phyloP scores from a whole-genome alignment of 2,888 invertebrate genomes.

The Coenonympha arcania region DNA sequence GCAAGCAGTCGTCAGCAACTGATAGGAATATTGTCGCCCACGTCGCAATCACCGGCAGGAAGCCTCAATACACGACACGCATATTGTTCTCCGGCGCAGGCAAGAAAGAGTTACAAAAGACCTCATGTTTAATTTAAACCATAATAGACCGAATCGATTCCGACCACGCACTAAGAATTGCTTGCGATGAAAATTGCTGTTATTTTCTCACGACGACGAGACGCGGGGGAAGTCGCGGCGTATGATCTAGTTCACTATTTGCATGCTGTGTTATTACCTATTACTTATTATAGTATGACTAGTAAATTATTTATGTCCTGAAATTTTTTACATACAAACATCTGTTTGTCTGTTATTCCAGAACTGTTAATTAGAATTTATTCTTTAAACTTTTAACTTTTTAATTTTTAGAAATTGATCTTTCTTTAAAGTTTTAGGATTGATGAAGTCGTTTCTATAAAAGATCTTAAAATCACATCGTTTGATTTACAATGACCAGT shows the following conservation, averaged over 20 bases:
- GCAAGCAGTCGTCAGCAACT: conserved; percentile 16
- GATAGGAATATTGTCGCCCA: conserved; percentile 48
- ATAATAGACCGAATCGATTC: conserved; percentile 22
- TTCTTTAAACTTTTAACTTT: no score
- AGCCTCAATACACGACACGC: conserved; percentile 42
- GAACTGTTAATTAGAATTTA: no score
- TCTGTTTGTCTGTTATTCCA: no score
- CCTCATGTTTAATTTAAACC: conserved; percentile 25
- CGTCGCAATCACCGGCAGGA: conserved; percentile 49
- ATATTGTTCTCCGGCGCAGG: conserved; percentile 32
- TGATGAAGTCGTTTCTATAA: no score
- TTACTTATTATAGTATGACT: not conserved
- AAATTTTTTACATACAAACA: no score
- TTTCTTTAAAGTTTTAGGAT: no score
- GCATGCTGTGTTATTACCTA: not conserved
- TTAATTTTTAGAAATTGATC: no score
- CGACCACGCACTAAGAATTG: conserved; percentile 15
- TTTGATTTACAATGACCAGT: no score
- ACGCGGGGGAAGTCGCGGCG: no score
- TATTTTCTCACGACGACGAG: conserved; percentile 34
- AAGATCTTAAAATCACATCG: no score
- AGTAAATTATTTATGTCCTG: no score
- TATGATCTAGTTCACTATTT: conserved; percentile 33
- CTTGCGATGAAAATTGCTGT: conserved; percentile 12
- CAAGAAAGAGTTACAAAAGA: conserved; percentile 32